These are phyloP conservation scores for Dynastes maya DNA, from an alignment of 2,888 invertebrate species.

Conservation along the genomic window DNA sequence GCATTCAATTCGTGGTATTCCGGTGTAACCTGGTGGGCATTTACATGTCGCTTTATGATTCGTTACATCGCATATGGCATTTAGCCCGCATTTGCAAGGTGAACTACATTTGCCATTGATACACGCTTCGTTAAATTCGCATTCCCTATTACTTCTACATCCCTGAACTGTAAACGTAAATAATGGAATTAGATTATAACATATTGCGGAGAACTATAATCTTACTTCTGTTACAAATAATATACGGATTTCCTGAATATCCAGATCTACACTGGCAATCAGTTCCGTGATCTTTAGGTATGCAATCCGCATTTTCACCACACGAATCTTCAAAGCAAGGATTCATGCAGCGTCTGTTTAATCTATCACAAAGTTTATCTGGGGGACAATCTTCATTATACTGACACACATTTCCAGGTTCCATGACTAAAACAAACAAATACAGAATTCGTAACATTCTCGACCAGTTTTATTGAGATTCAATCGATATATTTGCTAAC, in stretches of 20 bases:
- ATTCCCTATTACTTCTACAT: conserved; percentile 82
- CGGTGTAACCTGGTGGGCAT: conserved; percentile 86
- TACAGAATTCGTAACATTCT: too few species aligned
- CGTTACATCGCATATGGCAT: conserved; percentile 86
- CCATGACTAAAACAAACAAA: conserved; percentile 51
- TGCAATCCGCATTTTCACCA: conserved; percentile 86
- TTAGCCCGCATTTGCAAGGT: conserved; percentile 85
- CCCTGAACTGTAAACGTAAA: conserved; percentile 74
- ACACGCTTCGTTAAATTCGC: conserved; percentile 83
- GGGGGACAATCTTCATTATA: conserved; percentile 94
- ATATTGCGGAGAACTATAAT: background rate
- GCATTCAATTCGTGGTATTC: conserved; percentile 83
- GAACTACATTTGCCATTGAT: conserved; percentile 83
- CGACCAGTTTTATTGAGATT: too few species aligned
- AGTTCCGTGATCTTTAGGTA: conserved; percentile 82
- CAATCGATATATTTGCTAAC: conserved; percentile 69
- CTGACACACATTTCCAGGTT: conserved; percentile 80
- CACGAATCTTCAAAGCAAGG: conserved; percentile 87
- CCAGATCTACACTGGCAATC: conserved; percentile 84
- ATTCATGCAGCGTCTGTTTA: conserved; percentile 88
- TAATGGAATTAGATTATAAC: background rate
- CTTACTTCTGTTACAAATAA: conserved; percentile 79
- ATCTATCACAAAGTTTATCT: conserved; percentile 87
- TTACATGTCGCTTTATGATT: conserved; percentile 87
- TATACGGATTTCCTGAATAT: conserved; percentile 84